Evolutionary conservation across 2,888 invertebrate species (phyloP), one percentile per base, ranked within the genome.

Genomic region (Cryptocephalus primarius): DNA sequence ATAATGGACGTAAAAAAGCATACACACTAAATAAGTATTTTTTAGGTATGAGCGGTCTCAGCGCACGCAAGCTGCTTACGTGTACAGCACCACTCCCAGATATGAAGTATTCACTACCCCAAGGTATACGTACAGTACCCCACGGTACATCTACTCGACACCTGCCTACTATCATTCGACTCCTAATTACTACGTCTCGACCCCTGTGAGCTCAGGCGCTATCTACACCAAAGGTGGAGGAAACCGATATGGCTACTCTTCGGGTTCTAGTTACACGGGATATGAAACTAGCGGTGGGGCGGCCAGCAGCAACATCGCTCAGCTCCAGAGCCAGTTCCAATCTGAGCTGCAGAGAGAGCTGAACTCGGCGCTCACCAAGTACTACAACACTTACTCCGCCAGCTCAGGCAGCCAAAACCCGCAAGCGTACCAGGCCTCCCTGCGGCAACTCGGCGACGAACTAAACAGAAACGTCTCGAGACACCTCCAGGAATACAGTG

Each of bases 381-480:
- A 45, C 4, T 46, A 47, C n/a, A 43, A 43, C 11, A 44, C 40
- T 34, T 44, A 46, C 8, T 48, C 46, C 12, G 47, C 49, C 8
- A 49, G 52, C 10, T 48, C 50, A 8, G 47, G 51, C 2, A n/a
- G 13, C 9, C 45, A 48, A 43, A 56, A 45, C 43, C 52, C 57
- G 8, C 57, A 59, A 50, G 51, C 48, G 6, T 61, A 62, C 45
- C 60, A 62, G 46, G 40, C 46, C n/a, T 52, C 59, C 9, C 49
- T 63, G 32, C 60, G 63, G 47, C 57, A 64, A 45, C 54, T 70
- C 2, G 55, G 59, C n/a, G 61, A 66, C 11, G 67, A 70, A 45
- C 48, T 70, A 9, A 63, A 64, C 46, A 55, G 62, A 32, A 70
- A 70, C 48, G 52, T 69, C 8, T 67, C 69, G 1, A 53, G 60